phyloP scores from a whole-genome alignment of 1,140 invertebrate species.

The Trichoplusia ni region DNA sequence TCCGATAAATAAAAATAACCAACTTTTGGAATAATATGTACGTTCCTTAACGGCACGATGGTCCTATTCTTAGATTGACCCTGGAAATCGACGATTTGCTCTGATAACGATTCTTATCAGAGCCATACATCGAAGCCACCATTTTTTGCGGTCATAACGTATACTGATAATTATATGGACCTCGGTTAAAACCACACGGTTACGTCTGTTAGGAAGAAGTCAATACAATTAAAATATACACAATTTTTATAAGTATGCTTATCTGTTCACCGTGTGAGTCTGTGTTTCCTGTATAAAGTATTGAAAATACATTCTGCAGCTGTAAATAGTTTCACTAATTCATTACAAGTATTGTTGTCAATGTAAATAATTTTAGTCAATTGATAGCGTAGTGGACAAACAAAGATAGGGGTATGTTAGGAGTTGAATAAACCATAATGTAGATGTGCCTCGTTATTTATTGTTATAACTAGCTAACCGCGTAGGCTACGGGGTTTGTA shows the following conservation, averaged over 20 bases:
- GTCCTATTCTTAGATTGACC: too few species aligned
- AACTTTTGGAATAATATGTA: too few species aligned
- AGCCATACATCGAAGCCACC: too few species aligned
- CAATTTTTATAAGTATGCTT: background rate
- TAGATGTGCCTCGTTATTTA: conserved; percentile 57
- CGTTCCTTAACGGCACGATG: too few species aligned
- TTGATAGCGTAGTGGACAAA: conserved; percentile 52
- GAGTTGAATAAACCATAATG: conserved; percentile 44
- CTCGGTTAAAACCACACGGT: too few species aligned
- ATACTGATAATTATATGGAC: too few species aligned
- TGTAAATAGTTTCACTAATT: conserved; percentile 44
- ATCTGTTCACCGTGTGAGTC: background rate
- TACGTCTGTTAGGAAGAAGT: too few species aligned
- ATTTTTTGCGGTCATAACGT: too few species aligned
- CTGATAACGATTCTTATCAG: too few species aligned
- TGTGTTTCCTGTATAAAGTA: background rate
- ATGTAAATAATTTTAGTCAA: conserved; percentile 72
- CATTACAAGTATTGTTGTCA: conserved; percentile 42
- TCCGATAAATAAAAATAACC: too few species aligned
- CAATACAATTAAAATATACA: background rate
- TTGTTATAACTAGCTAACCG: conserved; percentile 52
- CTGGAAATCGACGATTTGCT: too few species aligned
- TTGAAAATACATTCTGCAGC: conserved; percentile 12
- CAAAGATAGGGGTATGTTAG: conserved; percentile 55
- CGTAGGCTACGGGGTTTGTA: conserved; percentile 63